These are phyloP conservation scores for Micrasema longulum DNA, from an alignment of 1,140 invertebrate genomes.

Conservation along the genomic window DNA sequence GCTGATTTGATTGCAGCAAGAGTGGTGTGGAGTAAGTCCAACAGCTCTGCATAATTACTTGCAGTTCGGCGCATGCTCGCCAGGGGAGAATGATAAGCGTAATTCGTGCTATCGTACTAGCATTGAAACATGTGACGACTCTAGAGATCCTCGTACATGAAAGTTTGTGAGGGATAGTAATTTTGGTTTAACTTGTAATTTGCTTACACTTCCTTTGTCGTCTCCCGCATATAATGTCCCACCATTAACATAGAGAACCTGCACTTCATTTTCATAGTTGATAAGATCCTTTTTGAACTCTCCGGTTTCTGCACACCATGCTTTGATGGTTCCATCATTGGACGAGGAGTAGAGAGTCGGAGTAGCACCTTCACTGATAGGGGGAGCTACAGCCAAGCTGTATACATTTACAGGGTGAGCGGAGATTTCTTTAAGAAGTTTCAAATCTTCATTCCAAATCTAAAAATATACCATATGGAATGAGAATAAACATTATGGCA, in stretches of 20 bases:
- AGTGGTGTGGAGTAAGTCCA: too few species aligned
- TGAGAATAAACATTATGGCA: too few species aligned
- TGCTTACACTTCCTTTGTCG: slow-evolving; percentile 64
- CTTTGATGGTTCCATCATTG: slow-evolving; percentile 65
- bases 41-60: too few species aligned
- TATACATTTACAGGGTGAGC: slow-evolving; percentile 63
- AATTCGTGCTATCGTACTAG: too few species aligned
- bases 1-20: too few species aligned
- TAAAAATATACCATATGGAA: too few species aligned
- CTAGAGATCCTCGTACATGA: too few species aligned
- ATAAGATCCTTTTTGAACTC: slow-evolving; percentile 59
- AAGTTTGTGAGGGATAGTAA: too few species aligned
- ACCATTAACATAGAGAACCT: slow-evolving; percentile 56
- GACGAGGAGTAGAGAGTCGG: slow-evolving; percentile 64
- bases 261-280: slow-evolving; percentile 52
- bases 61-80: too few species aligned
- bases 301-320: slow-evolving; percentile 59
- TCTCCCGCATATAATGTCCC: slow-evolving; percentile 62
- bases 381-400: slow-evolving; percentile 56
- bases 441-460: slow-evolving; percentile 64
- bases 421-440: slow-evolving; percentile 60
- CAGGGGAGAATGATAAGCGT: too few species aligned
- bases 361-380: slow-evolving; percentile 41
- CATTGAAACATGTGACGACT: too few species aligned
- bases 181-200: too few species aligned